Evolutionary conservation across 2,797 vertebrate genomes (phyloP), one percentile per base, ranked within the genome.

Genomic region (Rhyacichthys aspro): DNA sequence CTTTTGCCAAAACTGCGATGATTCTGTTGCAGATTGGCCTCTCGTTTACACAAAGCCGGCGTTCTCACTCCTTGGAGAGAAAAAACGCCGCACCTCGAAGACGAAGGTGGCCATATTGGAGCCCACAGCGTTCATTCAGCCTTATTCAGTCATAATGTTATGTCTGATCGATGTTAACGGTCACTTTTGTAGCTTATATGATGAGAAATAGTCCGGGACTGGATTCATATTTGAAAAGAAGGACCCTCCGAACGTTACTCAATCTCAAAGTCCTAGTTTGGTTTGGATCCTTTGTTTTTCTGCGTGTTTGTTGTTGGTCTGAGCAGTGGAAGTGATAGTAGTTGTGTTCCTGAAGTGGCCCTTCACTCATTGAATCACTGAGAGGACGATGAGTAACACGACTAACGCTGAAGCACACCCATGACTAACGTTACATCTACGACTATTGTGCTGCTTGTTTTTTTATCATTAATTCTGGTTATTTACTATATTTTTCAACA

Each of bases 341-440:
- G 67, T 67, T 19, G 48, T 59, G 48, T 9, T 11, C 71, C 55
- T 63, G 60, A 68, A 71, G 74, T 73, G 78, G 73, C 48, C 67
- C 67, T 83, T 70, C 55, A 58, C 65, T 76, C 70, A 63, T 61
- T 78, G 75, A 85, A 72, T 79, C 64, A 69, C 18, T 10, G 36
- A 74, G 53, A 53, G 48, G 47, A 53, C 58, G 45, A 57, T 50
- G 67, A 72, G 48, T 60, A 70, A 43, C 66, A 52, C 56, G 43
- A 43, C 59, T 70, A 63, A 48, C 58, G 45, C 43, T 14, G 56
- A 46, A 49, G 43, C 62, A 36, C 45, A 5, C 23, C 19, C 11
- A 11, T 58, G 63, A 59, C 47, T 55, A 60, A 67, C 42, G 17
- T 55, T 54, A 15, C 11, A 18, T 42, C 34, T n/a, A 11, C 23